Conservation (phyloP, 1,140 invertebrate species). For the Formica selysi region DNA sequence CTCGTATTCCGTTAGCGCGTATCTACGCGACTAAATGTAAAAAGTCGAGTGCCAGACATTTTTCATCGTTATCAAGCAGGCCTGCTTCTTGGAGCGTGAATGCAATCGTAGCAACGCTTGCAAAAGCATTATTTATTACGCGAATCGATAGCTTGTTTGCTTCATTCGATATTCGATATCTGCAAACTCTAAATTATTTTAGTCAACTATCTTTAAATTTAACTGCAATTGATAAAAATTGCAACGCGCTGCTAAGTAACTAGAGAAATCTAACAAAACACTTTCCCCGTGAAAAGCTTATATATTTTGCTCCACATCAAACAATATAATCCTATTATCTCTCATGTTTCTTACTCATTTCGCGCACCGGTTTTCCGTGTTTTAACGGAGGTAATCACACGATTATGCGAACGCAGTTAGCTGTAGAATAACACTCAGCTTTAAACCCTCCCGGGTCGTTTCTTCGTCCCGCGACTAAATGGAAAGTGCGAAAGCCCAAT, state of each 20-base stretch:
- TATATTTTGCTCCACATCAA: neutral
- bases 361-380: neutral
- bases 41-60: conserved; percentile 44
- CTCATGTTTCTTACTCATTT: conserved; percentile 3
- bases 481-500: conserved; percentile 9
- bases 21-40: conserved; percentile 43
- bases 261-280: neutral
- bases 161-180: conserved; percentile 4
- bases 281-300: neutral
- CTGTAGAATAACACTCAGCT: conserved; percentile 25
- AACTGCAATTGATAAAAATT: conserved; percentile 16
- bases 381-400: conserved; percentile 26
- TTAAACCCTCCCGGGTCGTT: neutral
- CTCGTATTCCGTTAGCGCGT: conserved; percentile 50
- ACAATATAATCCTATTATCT: conserved; percentile 2
- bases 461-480: neutral
- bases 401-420: conserved; percentile 2
- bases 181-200: conserved; percentile 7
- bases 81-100: conserved; percentile 60
- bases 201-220: neutral
- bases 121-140: conserved; percentile 55
- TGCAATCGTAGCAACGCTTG: conserved; percentile 39
- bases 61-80: conserved; percentile 59
- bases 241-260: neutral
- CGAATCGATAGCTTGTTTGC: conserved; percentile 45